A percentile compares a stretch with the other conserved stretches of the same genome.
phyloP scores from a whole-genome alignment of 2,113 vertebrate species.

The Felis catus region DNA sequence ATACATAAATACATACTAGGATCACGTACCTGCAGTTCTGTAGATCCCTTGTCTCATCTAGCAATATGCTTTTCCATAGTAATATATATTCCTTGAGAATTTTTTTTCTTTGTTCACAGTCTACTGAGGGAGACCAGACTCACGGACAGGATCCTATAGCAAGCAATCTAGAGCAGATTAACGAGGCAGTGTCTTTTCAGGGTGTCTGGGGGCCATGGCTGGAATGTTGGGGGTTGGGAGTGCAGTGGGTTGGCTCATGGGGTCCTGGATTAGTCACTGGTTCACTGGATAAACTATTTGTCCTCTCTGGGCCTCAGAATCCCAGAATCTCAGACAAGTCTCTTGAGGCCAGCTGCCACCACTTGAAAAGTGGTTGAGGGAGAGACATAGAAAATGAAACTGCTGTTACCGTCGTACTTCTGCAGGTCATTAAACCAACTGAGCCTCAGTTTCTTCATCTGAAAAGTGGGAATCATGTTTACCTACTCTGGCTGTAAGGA shows the following conservation, averaged over 20 bases:
- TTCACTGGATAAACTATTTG: neutral
- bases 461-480: neutral
- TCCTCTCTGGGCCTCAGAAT: neutral
- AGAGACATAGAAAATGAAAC: neutral
- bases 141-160: neutral
- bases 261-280: neutral
- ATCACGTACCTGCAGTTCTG: neutral
- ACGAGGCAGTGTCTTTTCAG: neutral
- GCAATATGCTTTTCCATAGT: neutral
- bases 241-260: neutral
- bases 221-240: neutral
- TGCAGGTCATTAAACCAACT: neutral
- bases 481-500: neutral
- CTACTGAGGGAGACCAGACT: neutral
- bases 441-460: constrained; percentile 8
- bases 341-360: neutral
- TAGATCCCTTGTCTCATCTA: neutral
- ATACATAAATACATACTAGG: neutral
- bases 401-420: neutral
- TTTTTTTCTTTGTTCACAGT: neutral
- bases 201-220: neutral
- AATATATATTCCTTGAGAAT: neutral
- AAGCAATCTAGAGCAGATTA: too few relatives aligned
- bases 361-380: neutral
- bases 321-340: neutral